Evolutionary conservation across 2,113 vertebrate species (phyloP), one percentile per base, ranked within the genome.

Genomic region (Hippocampus mohnikei): DNA sequence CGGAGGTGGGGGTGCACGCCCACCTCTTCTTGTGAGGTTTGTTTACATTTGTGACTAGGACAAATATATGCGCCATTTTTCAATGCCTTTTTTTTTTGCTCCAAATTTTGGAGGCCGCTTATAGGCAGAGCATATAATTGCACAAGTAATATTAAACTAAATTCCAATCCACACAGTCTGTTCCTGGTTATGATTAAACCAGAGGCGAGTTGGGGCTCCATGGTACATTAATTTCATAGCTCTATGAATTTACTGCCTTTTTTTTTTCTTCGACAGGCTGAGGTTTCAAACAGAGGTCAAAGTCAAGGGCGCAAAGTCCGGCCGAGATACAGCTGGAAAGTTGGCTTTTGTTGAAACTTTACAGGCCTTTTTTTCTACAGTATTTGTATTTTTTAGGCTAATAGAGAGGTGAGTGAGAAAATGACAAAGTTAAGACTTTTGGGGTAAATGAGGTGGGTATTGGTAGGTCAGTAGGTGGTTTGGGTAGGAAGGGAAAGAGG

Each of bases 171-270:
- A 20, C 62, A 44, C 40, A 29, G 41, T 46, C n/a, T 65, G 63
- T 46, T 65, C 3, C 63, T 65, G 41, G 63, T 65, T 65, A 23
- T 65, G n/a, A 46, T 44, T 65, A 60, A 60, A 60, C 27, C 16
- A 44, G 41, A 65, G 41, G 46, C 41, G 8, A 65, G 41, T 16
- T 44, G 41, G 23, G 21, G 21, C 62, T 42, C 62, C 41, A 5
- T 42, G 42, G 63, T 23, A 46, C 63, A 65, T 65, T 65, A 25
- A 65, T 65, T 65, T 65, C 63, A 65, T 65, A 65, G 63, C 63
- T 46, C 63, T 27, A 65, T 65, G 7, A 44, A 65, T 44, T 65
- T 46, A 65, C 63, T 27, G 23, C 63, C 8, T 18, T 16, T 65
- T 58, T 58, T 25, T 55, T n/a, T 11, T 55, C 2, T 53, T 56